phyloP scores from a whole-genome alignment of 2,113 vertebrate genomes.

The Brachypteracias leptosomus region DNA sequence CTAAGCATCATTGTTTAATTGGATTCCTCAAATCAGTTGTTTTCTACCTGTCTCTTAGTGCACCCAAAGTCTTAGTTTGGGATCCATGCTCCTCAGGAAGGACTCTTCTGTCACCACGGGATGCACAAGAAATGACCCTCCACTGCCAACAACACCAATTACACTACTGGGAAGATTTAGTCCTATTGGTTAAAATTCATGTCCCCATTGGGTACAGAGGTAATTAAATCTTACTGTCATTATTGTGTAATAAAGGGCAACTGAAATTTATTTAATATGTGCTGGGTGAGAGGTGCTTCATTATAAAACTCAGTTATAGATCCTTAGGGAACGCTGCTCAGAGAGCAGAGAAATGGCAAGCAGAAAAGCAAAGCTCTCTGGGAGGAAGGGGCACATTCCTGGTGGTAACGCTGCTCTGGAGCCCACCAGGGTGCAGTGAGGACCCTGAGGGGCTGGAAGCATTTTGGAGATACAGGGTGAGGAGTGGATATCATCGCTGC shows the following conservation, averaged over 20 bases:
- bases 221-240: constrained; percentile 60
- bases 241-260: constrained; percentile 51
- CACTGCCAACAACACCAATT: neutral
- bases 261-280: constrained; percentile 50
- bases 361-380: neutral
- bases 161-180: constrained; percentile 27
- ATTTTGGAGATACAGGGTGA: neutral
- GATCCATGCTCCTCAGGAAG: neutral
- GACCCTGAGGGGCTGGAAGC: neutral
- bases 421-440: neutral
- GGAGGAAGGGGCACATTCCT: neutral
- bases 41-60: neutral
- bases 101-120: neutral
- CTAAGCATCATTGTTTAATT: neutral
- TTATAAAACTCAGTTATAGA: neutral
- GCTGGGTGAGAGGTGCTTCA: constrained; percentile 51
- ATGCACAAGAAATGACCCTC: constrained; percentile 33
- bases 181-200: constrained; percentile 25
- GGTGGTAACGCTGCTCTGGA: neutral
- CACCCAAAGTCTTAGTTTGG: neutral
- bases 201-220: constrained; percentile 14
- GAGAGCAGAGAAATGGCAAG: neutral
- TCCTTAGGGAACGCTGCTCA: neutral
- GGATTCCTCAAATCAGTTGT: neutral
- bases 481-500: neutral